Percentiles rank a stretch among this genome's conserved stretches.
phyloP scores from a whole-genome alignment of 1,140 invertebrate genomes.

The Micrasema longulum region DNA sequence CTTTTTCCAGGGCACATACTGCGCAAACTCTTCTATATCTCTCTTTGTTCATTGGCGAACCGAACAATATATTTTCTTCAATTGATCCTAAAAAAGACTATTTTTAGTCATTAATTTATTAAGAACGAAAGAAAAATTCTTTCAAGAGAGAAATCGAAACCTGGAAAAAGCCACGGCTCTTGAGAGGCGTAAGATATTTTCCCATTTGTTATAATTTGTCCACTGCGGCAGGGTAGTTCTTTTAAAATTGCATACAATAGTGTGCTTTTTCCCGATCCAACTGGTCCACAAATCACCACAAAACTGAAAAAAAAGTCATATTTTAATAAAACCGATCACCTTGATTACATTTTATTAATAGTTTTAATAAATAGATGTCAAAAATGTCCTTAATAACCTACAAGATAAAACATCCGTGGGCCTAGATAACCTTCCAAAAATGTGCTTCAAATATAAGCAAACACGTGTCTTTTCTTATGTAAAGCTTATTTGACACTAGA shows the following conservation, averaged over 20 bases:
- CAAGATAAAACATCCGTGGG: too few species aligned
- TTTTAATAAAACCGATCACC: too few species aligned
- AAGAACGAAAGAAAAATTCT: too few species aligned
- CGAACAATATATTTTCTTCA: constrained; percentile 78
- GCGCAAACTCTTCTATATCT: constrained; percentile 69
- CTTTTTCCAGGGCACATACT: constrained; percentile 68
- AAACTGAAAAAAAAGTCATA: constrained; percentile 57
- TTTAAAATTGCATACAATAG: constrained; percentile 21
- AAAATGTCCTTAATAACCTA: too few species aligned
- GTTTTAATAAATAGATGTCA: too few species aligned
- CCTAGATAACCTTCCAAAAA: too few species aligned
- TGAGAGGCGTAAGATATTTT: constrained; percentile 69
- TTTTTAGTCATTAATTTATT: too few species aligned
- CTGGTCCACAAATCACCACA: constrained; percentile 73
- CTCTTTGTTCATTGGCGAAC: constrained; percentile 67
- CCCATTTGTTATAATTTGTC: not conserved
- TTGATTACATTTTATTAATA: too few species aligned
- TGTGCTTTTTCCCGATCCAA: constrained; percentile 75
- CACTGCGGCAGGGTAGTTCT: constrained; percentile 9
- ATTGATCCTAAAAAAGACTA: constrained; percentile 60
- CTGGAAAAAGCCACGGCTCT: constrained; percentile 74
- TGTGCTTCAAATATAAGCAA: too few species aligned
- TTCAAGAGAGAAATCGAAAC: not conserved
- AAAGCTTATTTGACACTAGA: too few species aligned
- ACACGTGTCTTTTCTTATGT: too few species aligned